These are phyloP conservation scores for Nematolebias whitei DNA, from an alignment of 2,113 vertebrate genomes.

Conservation along the genomic window DNA sequence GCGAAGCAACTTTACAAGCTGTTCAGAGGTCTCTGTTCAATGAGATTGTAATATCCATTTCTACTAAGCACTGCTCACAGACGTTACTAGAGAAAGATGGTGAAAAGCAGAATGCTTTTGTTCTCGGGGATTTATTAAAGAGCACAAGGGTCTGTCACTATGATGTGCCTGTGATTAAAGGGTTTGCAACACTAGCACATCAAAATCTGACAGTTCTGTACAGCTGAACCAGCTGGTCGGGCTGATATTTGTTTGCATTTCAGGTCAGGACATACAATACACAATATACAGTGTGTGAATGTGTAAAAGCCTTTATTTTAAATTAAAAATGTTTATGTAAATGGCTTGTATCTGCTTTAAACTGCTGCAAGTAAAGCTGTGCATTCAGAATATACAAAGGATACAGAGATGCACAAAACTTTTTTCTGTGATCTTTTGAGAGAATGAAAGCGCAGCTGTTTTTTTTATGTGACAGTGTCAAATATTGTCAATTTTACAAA, in stretches of 20 bases:
- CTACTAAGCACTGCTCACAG: conserved; percentile 29
- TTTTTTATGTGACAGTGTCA: too few relatives aligned
- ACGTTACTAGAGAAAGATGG: conserved; percentile 22
- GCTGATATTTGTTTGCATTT: conserved; percentile 44
- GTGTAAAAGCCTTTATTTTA: conserved; percentile 17
- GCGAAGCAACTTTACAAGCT: conserved; percentile 50
- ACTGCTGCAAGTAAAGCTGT: neutral
- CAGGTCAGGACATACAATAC: conserved; percentile 7
- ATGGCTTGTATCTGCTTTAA: conserved; percentile 19
- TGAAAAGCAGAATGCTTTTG: conserved; percentile 49
- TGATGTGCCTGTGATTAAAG: conserved; percentile 65
- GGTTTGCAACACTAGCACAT: conserved; percentile 30
- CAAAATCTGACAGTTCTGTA: conserved; percentile 45
- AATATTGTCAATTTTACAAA: too few relatives aligned
- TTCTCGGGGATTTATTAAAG: conserved; percentile 62
- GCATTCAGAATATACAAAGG: conserved; percentile 4
- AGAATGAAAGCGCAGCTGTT: too few relatives aligned
- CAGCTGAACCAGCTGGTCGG: conserved; percentile 28
- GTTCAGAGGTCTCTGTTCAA: conserved; percentile 49
- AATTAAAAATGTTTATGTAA: conserved; percentile 28
- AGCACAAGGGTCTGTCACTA: conserved; percentile 52
- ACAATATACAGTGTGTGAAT: conserved; percentile 14
- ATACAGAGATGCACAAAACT: neutral
- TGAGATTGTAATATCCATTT: conserved; percentile 59
- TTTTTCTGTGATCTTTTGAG: too few relatives aligned